These are phyloP conservation scores for Callaeas wilsoni DNA, from an alignment of 2,113 vertebrate genomes.

Conservation along the genomic window DNA sequence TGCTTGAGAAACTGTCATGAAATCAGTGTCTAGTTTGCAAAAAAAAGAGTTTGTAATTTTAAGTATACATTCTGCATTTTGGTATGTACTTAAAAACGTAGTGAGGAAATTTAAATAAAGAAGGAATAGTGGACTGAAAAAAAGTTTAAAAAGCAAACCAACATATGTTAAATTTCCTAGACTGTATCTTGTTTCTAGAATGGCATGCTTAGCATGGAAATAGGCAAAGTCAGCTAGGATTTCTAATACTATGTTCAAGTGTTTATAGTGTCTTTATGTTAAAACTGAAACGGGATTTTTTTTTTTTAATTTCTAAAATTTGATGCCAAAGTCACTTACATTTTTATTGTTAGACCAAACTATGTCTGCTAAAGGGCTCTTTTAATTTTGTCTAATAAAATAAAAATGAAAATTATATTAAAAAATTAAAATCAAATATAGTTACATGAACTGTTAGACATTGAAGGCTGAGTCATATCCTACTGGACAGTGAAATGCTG, in stretches of 20 bases:
- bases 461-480: background rate
- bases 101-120: background rate
- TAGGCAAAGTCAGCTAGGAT: background rate
- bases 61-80: background rate
- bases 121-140: background rate
- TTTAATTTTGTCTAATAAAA: background rate
- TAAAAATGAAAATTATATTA: background rate
- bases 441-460: background rate
- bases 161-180: background rate
- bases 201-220: background rate
- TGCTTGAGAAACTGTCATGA: background rate
- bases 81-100: background rate
- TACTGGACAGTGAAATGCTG: background rate
- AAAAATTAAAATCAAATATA: background rate
- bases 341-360: background rate
- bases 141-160: background rate
- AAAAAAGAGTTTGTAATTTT: background rate
- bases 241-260: background rate
- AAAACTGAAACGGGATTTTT: background rate
- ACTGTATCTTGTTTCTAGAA: background rate
- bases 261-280: background rate
- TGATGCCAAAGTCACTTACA: too few relatives aligned
- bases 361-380: background rate
- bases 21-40: background rate
- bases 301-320: background rate